Evolutionary conservation across 2,797 vertebrate species (phyloP), one percentile per base, ranked within the genome.

Genomic region (Gila robusta): DNA sequence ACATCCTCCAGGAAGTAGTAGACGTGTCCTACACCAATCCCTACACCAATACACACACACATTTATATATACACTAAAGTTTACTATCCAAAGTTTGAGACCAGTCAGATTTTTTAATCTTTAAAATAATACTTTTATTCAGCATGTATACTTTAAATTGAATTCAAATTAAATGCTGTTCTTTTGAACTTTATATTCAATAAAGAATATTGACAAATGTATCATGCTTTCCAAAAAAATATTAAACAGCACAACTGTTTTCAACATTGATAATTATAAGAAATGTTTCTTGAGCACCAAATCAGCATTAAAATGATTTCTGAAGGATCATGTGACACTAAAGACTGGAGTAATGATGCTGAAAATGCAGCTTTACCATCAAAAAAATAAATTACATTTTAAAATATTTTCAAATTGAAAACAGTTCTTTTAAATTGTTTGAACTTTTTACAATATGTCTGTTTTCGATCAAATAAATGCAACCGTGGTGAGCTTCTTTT

Each of bases 1-100:
- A 99, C 96, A 86, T 99, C 98, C 93, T 99, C 98, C 92, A 99
- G 92, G 92, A 99, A 99, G 93, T 96, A 99, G 94, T 99, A 99
- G 83, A 98, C 97, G 81, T 99, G 98, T 69, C 98, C 98, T 64
- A 99, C 98, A 71, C 97, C 98, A 73, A 99, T 99, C 79, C 98
- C 98, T 99, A 59, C 28, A 32, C 10, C 14, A 49, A 72, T 19
- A 72, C 5, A 59, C 1, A 62, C 2, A 59, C 1, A 59, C 49
- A 37, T 6, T 6, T 37, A 37, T 37, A 76, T 0, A 77, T 3
- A 56, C 1, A 62, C 54, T 2, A 37, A 2, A 49, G 47, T 49
- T 49, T 49, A 49, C 5, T 17, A 49, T 49, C 2, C 52, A 54
- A 54, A 54, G 19, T 54, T 54, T 54, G 52, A 54, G 52, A 49